Evolutionary conservation across 2,888 invertebrate genomes (phyloP).

Genomic region (Drosophila pseudotalamancana): DNA sequence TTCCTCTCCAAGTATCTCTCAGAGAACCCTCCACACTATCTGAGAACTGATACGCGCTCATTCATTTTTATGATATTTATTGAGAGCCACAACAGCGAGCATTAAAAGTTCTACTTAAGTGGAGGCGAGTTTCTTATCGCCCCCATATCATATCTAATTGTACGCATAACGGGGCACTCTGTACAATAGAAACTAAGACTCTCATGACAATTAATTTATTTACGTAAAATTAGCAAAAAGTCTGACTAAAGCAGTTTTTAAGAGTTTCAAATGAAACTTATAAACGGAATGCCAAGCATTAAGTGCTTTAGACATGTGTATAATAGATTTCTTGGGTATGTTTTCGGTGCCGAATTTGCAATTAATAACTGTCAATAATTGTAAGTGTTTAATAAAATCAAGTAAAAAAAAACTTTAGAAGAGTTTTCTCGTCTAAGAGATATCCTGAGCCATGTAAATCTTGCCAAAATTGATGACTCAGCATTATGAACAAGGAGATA

Average conservation of each 20-base stretch:
- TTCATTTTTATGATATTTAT: conserved; percentile 42
- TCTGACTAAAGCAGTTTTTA: conserved; percentile 29
- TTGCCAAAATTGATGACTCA: too few species aligned
- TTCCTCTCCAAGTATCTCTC: not conserved
- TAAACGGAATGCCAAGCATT: not conserved
- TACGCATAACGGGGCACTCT: conserved; percentile 7
- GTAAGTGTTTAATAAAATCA: not conserved
- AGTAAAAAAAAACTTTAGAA: not conserved
- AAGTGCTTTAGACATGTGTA: not conserved
- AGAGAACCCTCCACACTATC: conserved; percentile 13
- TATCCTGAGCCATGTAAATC: not conserved
- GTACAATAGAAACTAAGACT: conserved; percentile 25
- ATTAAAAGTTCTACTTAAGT: conserved; percentile 18
- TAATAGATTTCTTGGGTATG: not conserved
- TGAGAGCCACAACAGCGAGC: conserved; percentile 14
- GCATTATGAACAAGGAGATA: too few species aligned
- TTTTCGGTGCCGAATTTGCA: not conserved
- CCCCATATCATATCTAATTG: not conserved
- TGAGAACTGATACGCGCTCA: conserved; percentile 33
- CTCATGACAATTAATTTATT: conserved; percentile 57
- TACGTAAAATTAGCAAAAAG: conserved; percentile 44
- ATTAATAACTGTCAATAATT: conserved; percentile 8
- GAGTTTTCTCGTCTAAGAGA: not conserved
- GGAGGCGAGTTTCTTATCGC: conserved; percentile 39
- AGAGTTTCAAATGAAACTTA: conserved; percentile 3